Base-by-base conservation (phyloP, 2,888 invertebrate genomes). In the Osedax frankpressi region DNA sequence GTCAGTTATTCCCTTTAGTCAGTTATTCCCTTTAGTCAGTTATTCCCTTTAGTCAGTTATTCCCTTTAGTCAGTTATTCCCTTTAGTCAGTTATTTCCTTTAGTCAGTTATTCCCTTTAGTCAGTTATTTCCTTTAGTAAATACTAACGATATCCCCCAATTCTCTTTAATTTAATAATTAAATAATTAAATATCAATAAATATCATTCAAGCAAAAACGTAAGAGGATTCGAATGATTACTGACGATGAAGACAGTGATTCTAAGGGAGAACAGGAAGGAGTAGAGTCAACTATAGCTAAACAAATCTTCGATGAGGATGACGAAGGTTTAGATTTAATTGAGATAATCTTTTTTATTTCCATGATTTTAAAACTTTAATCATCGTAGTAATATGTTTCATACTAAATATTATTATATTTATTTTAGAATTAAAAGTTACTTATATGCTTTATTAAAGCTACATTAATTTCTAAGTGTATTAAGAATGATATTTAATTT, bases 371-470 rank as follows among this genome's bases (percentile, higher is more conserved):
- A 27, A 19, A 19, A 30, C 74, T 26, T 76, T 87, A 91, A 30
- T 88, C 94, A 77, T 19, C 44, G 44, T 44, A 44, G 6, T 44
- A 44, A n/a, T n/a, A n/a, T n/a, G n/a, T n/a, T n/a, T n/a, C n/a
- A n/a, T n/a, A n/a, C n/a, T n/a, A n/a, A n/a, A n/a, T n/a, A n/a
- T n/a, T n/a, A n/a, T n/a, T n/a, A n/a, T n/a, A n/a, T n/a, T n/a
- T n/a, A n/a, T n/a, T n/a, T n/a, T n/a, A n/a, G n/a, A n/a, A n/a
- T n/a, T n/a, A n/a, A n/a, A n/a, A n/a, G n/a, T n/a, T n/a, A n/a
- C n/a, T n/a, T n/a, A n/a, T n/a, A n/a, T n/a, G n/a, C n/a, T n/a
- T n/a, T n/a, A n/a, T n/a, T n/a, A n/a, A n/a, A n/a, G n/a, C n/a
- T n/a, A n/a, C n/a, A n/a, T n/a, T n/a, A n/a, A n/a, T n/a, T n/a